Evolutionary conservation across 2,888 invertebrate species (phyloP).

Genomic region (Candidula unifasciata): DNA sequence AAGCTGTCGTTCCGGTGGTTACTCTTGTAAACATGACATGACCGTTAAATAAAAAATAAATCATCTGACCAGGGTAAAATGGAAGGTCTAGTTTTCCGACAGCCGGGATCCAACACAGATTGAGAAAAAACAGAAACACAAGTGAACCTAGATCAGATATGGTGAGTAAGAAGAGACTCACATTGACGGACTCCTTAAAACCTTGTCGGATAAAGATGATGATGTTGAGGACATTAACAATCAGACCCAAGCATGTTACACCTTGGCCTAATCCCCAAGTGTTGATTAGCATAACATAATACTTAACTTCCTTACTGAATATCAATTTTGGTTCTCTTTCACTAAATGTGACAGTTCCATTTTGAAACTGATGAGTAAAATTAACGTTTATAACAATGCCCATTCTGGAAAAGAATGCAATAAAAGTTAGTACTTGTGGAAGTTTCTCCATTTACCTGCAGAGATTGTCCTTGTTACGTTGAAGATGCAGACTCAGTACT

Average conservation of each 20-base stretch:
- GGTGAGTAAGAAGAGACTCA: not conserved
- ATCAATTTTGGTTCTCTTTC: not conserved
- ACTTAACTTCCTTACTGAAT: not conserved
- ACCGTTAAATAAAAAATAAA: not conserved
- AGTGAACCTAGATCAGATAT: slow-evolving; percentile 10
- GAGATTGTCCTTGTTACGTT: too few relatives aligned
- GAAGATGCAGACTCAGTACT: too few relatives aligned
- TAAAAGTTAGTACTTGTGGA: too few relatives aligned
- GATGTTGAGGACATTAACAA: not conserved
- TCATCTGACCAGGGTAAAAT: slow-evolving; percentile 5
- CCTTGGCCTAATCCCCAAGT: not conserved
- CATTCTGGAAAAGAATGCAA: too few relatives aligned
- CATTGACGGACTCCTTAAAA: not conserved
- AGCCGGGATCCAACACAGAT: not conserved
- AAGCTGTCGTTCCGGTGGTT: not conserved
- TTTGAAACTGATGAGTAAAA: not conserved
- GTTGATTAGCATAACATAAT: not conserved
- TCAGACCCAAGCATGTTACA: not conserved
- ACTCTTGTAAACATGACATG: not conserved
- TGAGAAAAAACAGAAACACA: not conserved
- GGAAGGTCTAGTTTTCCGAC: not conserved
- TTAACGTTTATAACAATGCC: too few relatives aligned
- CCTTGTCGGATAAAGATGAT: slow-evolving; percentile 2
- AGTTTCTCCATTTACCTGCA: too few relatives aligned
- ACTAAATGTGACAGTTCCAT: not conserved